Conservation (phyloP, 2,888 invertebrate species). For the Strigamia transsilvanica region DNA sequence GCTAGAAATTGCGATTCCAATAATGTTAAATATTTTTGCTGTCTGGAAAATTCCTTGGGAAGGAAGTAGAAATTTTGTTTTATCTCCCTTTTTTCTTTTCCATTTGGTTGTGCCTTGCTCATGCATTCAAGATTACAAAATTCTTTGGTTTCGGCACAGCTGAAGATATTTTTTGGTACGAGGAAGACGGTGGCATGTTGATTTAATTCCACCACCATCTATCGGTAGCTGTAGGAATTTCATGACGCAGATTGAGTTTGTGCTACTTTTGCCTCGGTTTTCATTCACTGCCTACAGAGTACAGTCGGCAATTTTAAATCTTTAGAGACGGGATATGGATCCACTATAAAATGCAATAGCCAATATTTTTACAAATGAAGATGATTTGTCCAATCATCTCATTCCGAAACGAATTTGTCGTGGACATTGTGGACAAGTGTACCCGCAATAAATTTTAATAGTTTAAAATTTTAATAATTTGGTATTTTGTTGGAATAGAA, state of each 20-base stretch:
- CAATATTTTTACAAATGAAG: background rate
- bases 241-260: conserved; percentile 27
- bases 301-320: conserved; percentile 10
- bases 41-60: no score
- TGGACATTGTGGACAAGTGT: no score
- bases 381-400: no score
- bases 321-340: background rate
- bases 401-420: no score
- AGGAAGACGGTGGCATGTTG: conserved; percentile 22
- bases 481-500: no score
- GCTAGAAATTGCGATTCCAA: no score
- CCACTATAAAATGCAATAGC: background rate
- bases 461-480: no score
- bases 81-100: background rate
- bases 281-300: background rate
- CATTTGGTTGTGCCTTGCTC: background rate
- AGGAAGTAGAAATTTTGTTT: background rate
- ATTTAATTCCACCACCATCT: conserved; percentile 22
- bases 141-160: conserved; percentile 9
- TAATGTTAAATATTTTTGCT: no score
- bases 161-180: conserved; percentile 17
- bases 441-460: no score
- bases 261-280: background rate
- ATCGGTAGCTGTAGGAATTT: conserved; percentile 26
- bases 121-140: conserved; percentile 3